Evolutionary conservation across 92 coral and sea anemone species (phyloP), one percentile per base, ranked within the genome.

Genomic region (Actinernus sp.): DNA sequence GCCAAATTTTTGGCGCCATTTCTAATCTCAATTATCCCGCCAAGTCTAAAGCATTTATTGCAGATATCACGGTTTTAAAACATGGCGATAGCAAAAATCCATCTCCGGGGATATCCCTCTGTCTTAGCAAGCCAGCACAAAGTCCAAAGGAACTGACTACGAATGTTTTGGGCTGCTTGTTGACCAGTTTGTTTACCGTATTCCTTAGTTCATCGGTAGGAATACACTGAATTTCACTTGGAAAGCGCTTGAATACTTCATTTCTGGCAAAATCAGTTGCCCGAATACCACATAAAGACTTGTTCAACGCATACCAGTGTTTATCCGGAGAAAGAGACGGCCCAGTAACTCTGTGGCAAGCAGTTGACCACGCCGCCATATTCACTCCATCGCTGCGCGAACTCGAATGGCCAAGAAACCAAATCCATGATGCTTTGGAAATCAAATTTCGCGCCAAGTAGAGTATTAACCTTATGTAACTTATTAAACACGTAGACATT

Each of bases 141-240:
- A 59, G 49, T 3, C 65, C 65, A 59, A 59, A 59, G 18, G 65
- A 11, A 11, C 33, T 19, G 13, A 38, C 65, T 6, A 37, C 65
- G 26, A 37, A 20, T 4, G 17, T 8, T 19, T 20, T 18, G 10
- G 27, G 33, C 19, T 22, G 27, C 10, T 28, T 0, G 31, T 2
- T 22, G 9, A 19, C 31, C 2, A 21, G 27, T 14, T 7, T 36
- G 2, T 29, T 38, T 30, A 33, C 37, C 4, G 14, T 25, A 7
- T 30, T 51, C 8, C 52, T 33, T 13, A 59, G 66, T 59, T 59
- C 52, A 30, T 30, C 46, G 19, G 66, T 41, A 5, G 44, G 14
- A 8, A 59, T 51, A 36, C 39, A 30, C 4, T 21, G 9, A 1
- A 39, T 39, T 21, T 37, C 33, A 13, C 31, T 4, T 5, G 49